These are phyloP conservation scores for Conger conger DNA, from an alignment of 2,113 vertebrate genomes.

Conservation along the genomic window DNA sequence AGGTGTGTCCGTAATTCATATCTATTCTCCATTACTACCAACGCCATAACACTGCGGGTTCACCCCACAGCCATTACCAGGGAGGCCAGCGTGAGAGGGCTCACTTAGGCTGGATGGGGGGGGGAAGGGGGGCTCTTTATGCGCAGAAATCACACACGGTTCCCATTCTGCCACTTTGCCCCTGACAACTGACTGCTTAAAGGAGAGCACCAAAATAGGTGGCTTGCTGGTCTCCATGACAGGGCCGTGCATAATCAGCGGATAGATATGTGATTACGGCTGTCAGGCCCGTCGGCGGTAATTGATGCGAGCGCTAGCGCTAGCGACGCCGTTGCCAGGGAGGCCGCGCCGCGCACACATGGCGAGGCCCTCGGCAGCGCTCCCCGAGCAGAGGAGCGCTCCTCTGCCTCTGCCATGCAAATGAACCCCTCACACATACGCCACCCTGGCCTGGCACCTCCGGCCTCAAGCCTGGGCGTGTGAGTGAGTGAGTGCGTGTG, in stretches of 20 bases:
- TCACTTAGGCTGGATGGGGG: neutral
- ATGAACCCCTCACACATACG: neutral
- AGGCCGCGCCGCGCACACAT: neutral
- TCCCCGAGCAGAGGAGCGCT: neutral
- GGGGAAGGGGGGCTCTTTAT: neutral
- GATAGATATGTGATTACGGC: slow-evolving; percentile 83
- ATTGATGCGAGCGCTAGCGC: slow-evolving; percentile 80
- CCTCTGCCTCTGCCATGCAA: neutral
- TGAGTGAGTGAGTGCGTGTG: too few relatives aligned
- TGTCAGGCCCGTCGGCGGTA: slow-evolving; percentile 81
- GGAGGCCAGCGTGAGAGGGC: slow-evolving; percentile 40
- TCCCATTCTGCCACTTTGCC: slow-evolving; percentile 67
- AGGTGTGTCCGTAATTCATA: slow-evolving; percentile 25
- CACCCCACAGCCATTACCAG: slow-evolving; percentile 36
- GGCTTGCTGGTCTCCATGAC: slow-evolving; percentile 74
- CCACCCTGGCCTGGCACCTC: too few relatives aligned
- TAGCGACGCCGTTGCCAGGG: slow-evolving; percentile 51
- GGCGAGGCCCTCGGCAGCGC: neutral
- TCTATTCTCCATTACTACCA: slow-evolving; percentile 28
- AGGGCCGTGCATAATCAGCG: slow-evolving; percentile 77
- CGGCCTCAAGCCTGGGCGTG: too few relatives aligned
- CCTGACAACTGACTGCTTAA: slow-evolving; percentile 62
- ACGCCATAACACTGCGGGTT: slow-evolving; percentile 28
- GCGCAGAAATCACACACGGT: neutral
- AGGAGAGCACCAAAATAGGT: slow-evolving; percentile 69